phyloP scores from a whole-genome alignment of 2,888 invertebrate genomes.

The Tryphoninae sp. region DNA sequence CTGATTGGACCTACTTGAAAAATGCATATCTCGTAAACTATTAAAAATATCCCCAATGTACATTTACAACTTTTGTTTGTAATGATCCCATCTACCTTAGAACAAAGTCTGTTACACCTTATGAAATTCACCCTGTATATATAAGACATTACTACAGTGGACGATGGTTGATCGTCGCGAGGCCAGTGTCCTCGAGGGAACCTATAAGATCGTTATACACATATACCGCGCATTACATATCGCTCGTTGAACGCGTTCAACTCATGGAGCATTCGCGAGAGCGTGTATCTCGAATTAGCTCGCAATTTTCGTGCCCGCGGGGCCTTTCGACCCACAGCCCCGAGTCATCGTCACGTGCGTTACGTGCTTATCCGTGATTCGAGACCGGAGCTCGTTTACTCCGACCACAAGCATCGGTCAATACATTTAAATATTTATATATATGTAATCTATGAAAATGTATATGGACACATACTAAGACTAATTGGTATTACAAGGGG shows the following conservation, averaged over 20 bases:
- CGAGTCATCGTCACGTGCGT: slow-evolving; percentile 66
- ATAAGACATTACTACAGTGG: background rate
- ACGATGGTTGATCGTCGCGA: slow-evolving; percentile 46
- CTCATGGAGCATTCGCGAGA: slow-evolving; percentile 31
- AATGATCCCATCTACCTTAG: too few relatives aligned
- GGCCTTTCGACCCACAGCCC: slow-evolving; percentile 70
- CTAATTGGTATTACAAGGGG: slow-evolving; percentile 42
- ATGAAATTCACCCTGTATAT: background rate
- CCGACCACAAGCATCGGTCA: slow-evolving; percentile 9
- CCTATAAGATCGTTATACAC: slow-evolving; percentile 11
- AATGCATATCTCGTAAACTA: too few relatives aligned
- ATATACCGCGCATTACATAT: slow-evolving; percentile 15
- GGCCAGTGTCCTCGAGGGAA: slow-evolving; percentile 61
- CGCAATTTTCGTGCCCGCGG: slow-evolving; percentile 67
- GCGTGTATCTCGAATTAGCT: slow-evolving; percentile 70
- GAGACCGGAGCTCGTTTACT: slow-evolving; percentile 24
- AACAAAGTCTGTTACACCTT: too few relatives aligned
- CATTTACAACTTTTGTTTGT: too few relatives aligned
- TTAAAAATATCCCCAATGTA: too few relatives aligned
- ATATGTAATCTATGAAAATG: slow-evolving; percentile 2
- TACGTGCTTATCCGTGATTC: slow-evolving; percentile 31
- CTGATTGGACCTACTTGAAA: too few relatives aligned
- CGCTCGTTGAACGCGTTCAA: slow-evolving; percentile 47
- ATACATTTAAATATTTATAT: slow-evolving; percentile 1
- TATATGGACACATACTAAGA: slow-evolving; percentile 16